phyloP scores from a whole-genome alignment of 2,888 invertebrate species.

The Strigamia maritima region DNA sequence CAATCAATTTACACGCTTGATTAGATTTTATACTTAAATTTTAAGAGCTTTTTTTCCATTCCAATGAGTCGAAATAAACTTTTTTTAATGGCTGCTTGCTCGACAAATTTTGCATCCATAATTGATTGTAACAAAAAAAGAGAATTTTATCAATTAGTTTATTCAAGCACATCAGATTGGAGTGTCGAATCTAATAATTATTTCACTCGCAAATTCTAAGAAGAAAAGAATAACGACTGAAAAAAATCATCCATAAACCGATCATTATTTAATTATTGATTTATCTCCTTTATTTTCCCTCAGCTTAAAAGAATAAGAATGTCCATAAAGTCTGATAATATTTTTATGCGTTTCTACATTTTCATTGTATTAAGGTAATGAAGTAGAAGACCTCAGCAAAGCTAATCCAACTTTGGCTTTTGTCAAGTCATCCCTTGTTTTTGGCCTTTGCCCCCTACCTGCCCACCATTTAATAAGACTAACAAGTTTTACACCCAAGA shows the following conservation, averaged over 20 bases:
- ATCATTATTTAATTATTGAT: not conserved
- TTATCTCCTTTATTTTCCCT: not conserved
- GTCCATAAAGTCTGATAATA: not conserved
- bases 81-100: not conserved
- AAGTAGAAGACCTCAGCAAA: not conserved
- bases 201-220: not conserved
- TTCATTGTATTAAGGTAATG: not conserved
- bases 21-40: not conserved
- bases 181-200: constrained; percentile 4
- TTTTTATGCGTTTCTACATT: not conserved
- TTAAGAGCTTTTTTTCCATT: not conserved
- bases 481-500: not conserved
- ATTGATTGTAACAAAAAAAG: not conserved
- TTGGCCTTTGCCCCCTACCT: not conserved
- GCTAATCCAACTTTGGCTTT: constrained; percentile 1
- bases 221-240: not conserved
- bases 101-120: constrained; percentile 4
- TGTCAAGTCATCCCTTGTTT: not conserved
- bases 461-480: not conserved
- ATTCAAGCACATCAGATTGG: constrained; percentile 4
- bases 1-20: not conserved
- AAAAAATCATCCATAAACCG: not conserved
- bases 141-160: not conserved
- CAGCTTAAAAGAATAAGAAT: too few relatives aligned
- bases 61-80: not conserved